Conservation (phyloP, 2,113 vertebrate genomes). For the Sinocyclocheilus maitianheensis region DNA sequence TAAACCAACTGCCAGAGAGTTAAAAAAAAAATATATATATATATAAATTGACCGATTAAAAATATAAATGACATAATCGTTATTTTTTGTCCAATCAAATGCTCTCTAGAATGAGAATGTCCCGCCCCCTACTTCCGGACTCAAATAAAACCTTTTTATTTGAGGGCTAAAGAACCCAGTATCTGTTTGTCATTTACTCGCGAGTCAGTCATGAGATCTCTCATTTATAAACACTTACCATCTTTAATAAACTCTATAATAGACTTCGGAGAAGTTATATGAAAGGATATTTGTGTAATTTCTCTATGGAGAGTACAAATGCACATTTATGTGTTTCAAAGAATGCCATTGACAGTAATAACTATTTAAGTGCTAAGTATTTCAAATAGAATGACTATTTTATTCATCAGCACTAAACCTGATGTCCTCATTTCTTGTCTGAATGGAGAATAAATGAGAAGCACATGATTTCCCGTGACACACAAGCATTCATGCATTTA, state of each 20-base stretch:
- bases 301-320: neutral
- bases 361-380: neutral
- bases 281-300: neutral
- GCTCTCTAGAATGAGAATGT: neutral
- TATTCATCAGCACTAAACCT: neutral
- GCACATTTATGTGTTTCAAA: neutral
- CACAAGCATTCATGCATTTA: constrained; percentile 24
- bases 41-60: neutral
- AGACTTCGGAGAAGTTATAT: neutral
- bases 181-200: neutral
- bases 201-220: neutral
- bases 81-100: too few species aligned
- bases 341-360: neutral
- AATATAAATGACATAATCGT: neutral
- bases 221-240: neutral
- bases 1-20: neutral
- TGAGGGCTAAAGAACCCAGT: neutral
- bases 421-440: neutral
- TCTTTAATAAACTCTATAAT: neutral
- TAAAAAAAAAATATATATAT: neutral
- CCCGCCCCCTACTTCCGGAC: neutral
- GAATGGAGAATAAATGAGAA: neutral
- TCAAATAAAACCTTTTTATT: neutral
- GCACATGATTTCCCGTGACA: constrained; percentile 40
- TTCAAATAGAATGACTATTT: neutral